These are phyloP conservation scores for Cyrtonyx montezumae DNA, from an alignment of 2,113 vertebrate genomes.

Conservation along the genomic window DNA sequence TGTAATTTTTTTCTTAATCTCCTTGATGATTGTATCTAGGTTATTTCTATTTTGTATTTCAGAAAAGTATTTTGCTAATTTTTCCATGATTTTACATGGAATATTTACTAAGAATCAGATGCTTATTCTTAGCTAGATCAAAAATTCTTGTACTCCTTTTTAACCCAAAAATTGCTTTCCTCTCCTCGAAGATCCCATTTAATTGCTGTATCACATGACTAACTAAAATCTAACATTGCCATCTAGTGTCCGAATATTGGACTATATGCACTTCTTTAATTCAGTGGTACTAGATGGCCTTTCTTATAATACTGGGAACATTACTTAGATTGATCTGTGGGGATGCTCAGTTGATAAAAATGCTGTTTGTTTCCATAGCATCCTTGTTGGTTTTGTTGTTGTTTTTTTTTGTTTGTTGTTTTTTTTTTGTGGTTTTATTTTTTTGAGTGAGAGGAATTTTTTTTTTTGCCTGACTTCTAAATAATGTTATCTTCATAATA, in stretches of 20 bases:
- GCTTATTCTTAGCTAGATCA: neutral
- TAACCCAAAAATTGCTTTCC: neutral
- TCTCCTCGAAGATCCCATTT: neutral
- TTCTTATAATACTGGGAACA: neutral
- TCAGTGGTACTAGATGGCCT: neutral
- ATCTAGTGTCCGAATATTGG: slow-evolving; percentile 33
- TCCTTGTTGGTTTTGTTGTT: too few relatives aligned
- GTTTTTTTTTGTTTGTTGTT: neutral
- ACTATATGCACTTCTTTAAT: neutral
- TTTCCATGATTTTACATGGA: neutral
- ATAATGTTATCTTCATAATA: neutral
- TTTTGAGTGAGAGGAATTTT: neutral
- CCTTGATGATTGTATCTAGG: neutral
- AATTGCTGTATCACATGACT: slow-evolving; percentile 43
- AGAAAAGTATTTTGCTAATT: neutral
- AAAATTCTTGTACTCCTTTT: neutral
- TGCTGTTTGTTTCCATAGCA: neutral
- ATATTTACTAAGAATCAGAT: neutral
- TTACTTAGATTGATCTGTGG: neutral
- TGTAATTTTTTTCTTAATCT: neutral
- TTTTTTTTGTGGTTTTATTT: too few relatives aligned
- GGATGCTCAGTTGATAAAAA: neutral
- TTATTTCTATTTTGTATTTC: neutral
- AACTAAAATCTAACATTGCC: slow-evolving; percentile 66
- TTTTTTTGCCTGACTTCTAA: neutral